Evolutionary conservation across 2,797 vertebrate species (phyloP), one percentile per base, ranked within the genome.

Genomic region (Margarornis squamiger): DNA sequence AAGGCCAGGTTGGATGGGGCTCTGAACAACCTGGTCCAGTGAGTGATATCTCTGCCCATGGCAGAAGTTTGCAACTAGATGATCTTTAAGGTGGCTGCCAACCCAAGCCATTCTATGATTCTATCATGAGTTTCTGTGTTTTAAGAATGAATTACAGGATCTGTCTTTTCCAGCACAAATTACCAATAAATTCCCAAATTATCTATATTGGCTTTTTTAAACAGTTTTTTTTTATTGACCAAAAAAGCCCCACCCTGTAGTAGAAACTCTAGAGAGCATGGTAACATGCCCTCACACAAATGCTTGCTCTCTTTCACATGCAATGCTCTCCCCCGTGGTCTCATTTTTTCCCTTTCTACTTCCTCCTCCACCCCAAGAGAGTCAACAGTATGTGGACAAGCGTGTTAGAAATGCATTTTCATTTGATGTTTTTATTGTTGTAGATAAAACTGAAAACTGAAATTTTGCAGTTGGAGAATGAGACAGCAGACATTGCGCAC

Each of bases 361-460:
- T 92, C 26, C 7, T 94, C 8, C 8, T 41, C 14, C 23, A 21
- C n/a, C 12, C 26, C 18, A 30, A 85, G 10, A 71, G 21, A 19
- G 6, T 45, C 29, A 68, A 48, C 29, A 65, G 2, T 65, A 36
- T 75, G 30, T 72, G 43, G 36, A 12, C 38, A 63, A 61, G 9
- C 55, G 24, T 10, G 9, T 68, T 90, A 80, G 88, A 95, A 80
- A 61, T 29, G 6, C 7, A 1, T 82, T 94, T 92, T 82, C 14
- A 14, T 91, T 79, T 74, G 23, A 29, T 91, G 34, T 95, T 96
- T 6, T 92, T 95, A 27, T 52, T 93, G 19, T 94, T 95, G 18
- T 95, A 98, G 98, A 97, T 96, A 65, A 98, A 96, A 61, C 79
- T 98, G 93, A 97, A 98, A 92, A 83, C 76, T 80, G 98, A 98